phyloP scores from a whole-genome alignment of 1,140 invertebrate species.

The Drosophila mojavensis region DNA sequence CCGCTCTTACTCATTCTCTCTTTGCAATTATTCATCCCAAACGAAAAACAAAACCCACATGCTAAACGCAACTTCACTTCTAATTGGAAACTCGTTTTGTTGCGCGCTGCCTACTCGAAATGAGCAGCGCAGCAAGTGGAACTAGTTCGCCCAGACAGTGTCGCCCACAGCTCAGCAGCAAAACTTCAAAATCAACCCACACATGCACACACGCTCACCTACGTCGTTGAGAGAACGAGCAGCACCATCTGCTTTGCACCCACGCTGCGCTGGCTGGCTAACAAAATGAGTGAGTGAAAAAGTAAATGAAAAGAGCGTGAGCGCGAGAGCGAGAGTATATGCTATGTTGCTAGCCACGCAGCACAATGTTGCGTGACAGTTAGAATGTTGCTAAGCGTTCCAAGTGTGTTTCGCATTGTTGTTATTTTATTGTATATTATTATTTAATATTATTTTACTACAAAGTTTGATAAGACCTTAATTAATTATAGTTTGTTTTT shows the following conservation, averaged over 20 bases:
- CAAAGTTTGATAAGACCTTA: too few species aligned
- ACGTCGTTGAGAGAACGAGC: constrained; percentile 25
- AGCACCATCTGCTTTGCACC: constrained; percentile 24
- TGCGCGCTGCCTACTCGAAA: constrained; percentile 39
- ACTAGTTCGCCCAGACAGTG: constrained; percentile 46
- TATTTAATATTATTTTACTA: too few species aligned
- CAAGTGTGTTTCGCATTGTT: too few species aligned
- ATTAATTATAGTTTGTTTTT: too few species aligned
- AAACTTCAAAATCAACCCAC: constrained; percentile 39
- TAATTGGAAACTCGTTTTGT: constrained; percentile 72
- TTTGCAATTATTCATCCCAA: constrained; percentile 39
- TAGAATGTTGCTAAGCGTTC: background rate
- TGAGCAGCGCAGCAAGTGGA: constrained; percentile 37
- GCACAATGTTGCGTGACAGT: background rate
- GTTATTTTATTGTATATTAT: background rate
- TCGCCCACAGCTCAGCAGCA: constrained; percentile 51
- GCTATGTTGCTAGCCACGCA: background rate
- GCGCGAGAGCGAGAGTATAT: background rate
- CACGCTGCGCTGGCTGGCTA: constrained; percentile 19
- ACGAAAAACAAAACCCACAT: constrained; percentile 61
- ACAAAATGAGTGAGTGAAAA: constrained; percentile 4
- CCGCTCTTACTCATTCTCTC: background rate
- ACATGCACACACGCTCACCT: constrained; percentile 17
- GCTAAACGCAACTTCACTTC: constrained; percentile 54
- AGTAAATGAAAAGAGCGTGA: background rate